phyloP scores from a whole-genome alignment of 1,140 invertebrate species.

The Cataglyphis hispanica region DNA sequence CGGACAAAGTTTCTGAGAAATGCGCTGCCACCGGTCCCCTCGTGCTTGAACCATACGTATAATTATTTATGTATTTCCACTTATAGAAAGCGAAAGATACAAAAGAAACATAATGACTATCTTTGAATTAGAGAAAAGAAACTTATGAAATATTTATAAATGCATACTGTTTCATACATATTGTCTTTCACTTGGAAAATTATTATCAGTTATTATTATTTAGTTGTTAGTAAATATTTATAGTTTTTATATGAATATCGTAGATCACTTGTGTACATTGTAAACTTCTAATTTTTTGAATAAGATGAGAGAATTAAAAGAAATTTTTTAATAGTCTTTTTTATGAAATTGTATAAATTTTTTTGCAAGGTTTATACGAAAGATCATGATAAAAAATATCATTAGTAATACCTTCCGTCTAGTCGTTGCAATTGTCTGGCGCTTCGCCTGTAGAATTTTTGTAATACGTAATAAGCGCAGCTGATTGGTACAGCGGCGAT shows the following conservation, averaged over 20 bases:
- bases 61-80: constrained; percentile 10
- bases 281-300: too few relatives aligned
- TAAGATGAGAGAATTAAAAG: background rate
- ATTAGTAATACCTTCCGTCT: constrained; percentile 75
- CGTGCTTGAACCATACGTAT: constrained; percentile 83
- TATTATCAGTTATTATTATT: background rate
- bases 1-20: constrained; percentile 90
- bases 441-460: constrained; percentile 91
- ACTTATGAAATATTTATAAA: constrained; percentile 4
- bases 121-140: background rate
- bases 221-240: background rate
- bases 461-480: constrained; percentile 89
- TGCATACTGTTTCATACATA: background rate
- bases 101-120: constrained; percentile 6
- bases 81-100: background rate
- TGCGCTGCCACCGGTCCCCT: constrained; percentile 91
- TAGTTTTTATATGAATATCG: background rate
- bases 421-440: constrained; percentile 88
- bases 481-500: constrained; percentile 90
- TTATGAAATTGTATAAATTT: background rate
- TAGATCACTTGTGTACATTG: background rate
- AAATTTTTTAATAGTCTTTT: background rate
- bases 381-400: background rate
- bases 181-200: background rate
- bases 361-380: background rate